A percentile compares a stretch with the other conserved stretches of the same genome.
phyloP scores from a whole-genome alignment of 1,140 invertebrate species.

The Chlorops oryzae region DNA sequence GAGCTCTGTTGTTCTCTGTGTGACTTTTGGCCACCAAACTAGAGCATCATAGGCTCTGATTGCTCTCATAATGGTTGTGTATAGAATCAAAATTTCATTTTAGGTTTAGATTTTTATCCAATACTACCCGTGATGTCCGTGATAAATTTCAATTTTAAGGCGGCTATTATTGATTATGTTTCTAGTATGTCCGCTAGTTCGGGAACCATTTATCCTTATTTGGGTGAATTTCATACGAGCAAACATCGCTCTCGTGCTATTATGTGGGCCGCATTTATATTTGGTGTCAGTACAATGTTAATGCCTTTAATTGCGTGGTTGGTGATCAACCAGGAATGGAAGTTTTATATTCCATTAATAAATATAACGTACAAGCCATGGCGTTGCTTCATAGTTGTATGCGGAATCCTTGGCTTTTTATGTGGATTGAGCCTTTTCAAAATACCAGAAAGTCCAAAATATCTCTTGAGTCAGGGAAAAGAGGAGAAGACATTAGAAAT shows the following conservation, averaged over 20 bases:
- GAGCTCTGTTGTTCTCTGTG: too few species aligned
- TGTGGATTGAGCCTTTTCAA: constrained; percentile 47
- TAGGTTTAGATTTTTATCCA: too few species aligned
- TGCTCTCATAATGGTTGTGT: too few species aligned
- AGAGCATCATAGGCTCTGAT: too few species aligned
- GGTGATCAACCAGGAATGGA: constrained; percentile 13
- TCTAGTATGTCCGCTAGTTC: constrained; percentile 12
- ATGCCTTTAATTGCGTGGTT: constrained; percentile 7
- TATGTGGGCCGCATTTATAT: constrained; percentile 19
- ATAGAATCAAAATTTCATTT: too few species aligned
- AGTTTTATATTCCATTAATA: constrained; percentile 3
- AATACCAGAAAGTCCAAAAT: constrained; percentile 69
- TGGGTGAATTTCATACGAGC: constrained; percentile 14
- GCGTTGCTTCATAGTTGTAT: constrained; percentile 10
- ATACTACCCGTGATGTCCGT: too few species aligned
- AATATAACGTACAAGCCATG: constrained; percentile 14
- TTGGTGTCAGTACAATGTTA: constrained; percentile 12
- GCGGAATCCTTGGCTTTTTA: constrained; percentile 6
- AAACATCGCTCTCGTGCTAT: constrained; percentile 6
- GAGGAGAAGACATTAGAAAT: constrained; percentile 54
- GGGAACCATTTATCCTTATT: constrained; percentile 11
- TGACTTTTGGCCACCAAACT: too few species aligned
- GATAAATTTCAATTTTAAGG: too few species aligned
- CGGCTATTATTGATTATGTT: too few species aligned
- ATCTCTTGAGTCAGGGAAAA: constrained; percentile 56